phyloP scores from a whole-genome alignment of 2,797 vertebrate species.

The Phoebastria nigripes region DNA sequence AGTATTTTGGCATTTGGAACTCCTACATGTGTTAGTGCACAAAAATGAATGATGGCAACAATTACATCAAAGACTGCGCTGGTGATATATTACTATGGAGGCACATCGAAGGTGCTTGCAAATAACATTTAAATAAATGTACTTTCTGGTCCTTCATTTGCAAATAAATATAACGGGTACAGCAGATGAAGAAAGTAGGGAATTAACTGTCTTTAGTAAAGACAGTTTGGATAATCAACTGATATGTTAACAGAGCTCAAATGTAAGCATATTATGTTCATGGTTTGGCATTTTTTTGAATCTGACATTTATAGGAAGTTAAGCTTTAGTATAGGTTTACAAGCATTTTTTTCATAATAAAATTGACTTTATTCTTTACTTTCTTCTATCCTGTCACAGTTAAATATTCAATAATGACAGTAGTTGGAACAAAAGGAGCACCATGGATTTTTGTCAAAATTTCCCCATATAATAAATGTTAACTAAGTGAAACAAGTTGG shows the following conservation, averaged over 20 bases:
- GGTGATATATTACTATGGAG: conserved; percentile 7
- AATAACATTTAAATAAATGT: conserved; percentile 7
- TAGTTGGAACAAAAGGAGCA: background rate
- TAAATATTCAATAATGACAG: background rate
- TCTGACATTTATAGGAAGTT: background rate
- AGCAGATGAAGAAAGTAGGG: background rate
- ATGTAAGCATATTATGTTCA: background rate
- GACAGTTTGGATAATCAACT: background rate
- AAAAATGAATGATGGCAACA: conserved; percentile 6
- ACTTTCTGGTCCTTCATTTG: background rate
- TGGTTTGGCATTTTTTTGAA: background rate
- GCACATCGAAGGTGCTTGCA: background rate
- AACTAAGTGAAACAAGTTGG: background rate
- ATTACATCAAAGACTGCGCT: conserved; percentile 18
- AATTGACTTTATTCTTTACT: background rate
- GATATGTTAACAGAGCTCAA: background rate
- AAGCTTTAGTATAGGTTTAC: background rate
- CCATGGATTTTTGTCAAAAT: background rate
- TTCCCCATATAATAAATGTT: background rate
- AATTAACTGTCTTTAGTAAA: background rate
- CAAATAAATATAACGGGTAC: background rate
- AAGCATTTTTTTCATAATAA: background rate
- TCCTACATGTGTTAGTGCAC: conserved; percentile 29
- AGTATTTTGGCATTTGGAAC: background rate
- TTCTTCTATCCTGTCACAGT: background rate